phyloP scores from a whole-genome alignment of 2,797 vertebrate genomes.

The Chelon auratus region DNA sequence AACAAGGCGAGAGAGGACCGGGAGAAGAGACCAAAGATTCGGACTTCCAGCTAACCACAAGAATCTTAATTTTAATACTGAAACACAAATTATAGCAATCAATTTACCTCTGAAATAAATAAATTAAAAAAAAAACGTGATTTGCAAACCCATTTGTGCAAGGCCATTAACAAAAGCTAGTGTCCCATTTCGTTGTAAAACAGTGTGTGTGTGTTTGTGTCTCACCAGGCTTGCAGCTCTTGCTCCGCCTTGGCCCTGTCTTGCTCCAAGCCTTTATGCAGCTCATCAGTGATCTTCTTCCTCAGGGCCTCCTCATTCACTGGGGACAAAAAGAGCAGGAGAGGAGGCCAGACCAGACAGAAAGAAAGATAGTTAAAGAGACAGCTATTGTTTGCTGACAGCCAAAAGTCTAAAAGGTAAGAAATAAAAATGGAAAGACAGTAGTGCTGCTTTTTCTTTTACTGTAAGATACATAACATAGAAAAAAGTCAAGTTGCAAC shows the following conservation, averaged over 20 bases:
- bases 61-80: neutral
- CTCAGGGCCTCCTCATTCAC: constrained; percentile 91
- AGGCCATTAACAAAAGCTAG: constrained; percentile 1
- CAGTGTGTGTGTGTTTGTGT: neutral
- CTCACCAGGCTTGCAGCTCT: constrained; percentile 90
- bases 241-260: constrained; percentile 89
- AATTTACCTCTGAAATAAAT: constrained; percentile 1
- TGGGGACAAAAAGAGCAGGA: constrained; percentile 63
- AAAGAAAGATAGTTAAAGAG: constrained; percentile 20
- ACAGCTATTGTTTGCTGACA: constrained; percentile 39
- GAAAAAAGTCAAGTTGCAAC: too few relatives aligned
- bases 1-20: neutral
- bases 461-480: too few relatives aligned
- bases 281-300: constrained; percentile 92
- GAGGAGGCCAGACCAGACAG: constrained; percentile 1
- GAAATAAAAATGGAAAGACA: neutral
- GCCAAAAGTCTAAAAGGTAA: constrained; percentile 5
- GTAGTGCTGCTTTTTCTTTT: neutral
- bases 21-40: neutral
- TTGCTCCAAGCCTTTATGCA: constrained; percentile 88
- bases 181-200: neutral
- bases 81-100: constrained; percentile 4
- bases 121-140: too few relatives aligned
- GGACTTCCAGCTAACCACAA: neutral
- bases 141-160: neutral